Base-by-base conservation (phyloP, 2,888 invertebrate genomes). In the Anthophora plumipes region DNA sequence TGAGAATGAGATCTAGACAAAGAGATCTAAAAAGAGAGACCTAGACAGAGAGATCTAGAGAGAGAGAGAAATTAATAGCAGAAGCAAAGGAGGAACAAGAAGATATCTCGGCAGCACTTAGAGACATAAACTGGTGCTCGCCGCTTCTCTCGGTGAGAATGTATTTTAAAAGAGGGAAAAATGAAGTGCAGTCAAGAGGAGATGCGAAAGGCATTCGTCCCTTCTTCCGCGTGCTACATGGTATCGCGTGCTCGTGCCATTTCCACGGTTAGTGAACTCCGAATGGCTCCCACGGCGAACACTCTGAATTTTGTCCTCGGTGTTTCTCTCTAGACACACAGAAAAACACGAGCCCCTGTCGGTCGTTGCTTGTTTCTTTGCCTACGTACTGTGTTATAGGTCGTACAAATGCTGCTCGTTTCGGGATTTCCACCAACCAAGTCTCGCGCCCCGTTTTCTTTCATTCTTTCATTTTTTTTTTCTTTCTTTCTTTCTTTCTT, bases 241-340 rank as follows among this genome's bases (percentile, higher is more conserved):
- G 71, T 64, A 60, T 71, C 69, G 52, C 39, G 52, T 74, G 74
- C 66, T 54, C 54, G 77, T 70, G 73, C 67, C 79, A 59, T 86
- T 86, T 86, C 79, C 79, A 86, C 86, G 86, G 84, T 86, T 84
- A 86, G 86, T 85, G 86, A 86, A 86, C 86, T 77, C 77, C 74
- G 77, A 78, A 84, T 82, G 82, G 84, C 73, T 82, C 76, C 72
- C 86, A 52, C 68, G 55, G 63, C 67, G 64, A 73, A 76, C 75
- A 54, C 82, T 63, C 79, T 84, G 77, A 84, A 82, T 86, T 82
- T 84, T 71, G 82, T 71, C 80, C 85, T 55, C 64, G 63, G 59
- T 69, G 79, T 77, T 83, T 81, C 69, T 64, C n/a, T n/a, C n/a
- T n/a, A n/a, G 55, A 75, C 50, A 14, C 77, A 77, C 75, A 68